These are phyloP conservation scores for Lamprotornis superbus DNA, from an alignment of 2,113 vertebrate species.

Conservation along the genomic window DNA sequence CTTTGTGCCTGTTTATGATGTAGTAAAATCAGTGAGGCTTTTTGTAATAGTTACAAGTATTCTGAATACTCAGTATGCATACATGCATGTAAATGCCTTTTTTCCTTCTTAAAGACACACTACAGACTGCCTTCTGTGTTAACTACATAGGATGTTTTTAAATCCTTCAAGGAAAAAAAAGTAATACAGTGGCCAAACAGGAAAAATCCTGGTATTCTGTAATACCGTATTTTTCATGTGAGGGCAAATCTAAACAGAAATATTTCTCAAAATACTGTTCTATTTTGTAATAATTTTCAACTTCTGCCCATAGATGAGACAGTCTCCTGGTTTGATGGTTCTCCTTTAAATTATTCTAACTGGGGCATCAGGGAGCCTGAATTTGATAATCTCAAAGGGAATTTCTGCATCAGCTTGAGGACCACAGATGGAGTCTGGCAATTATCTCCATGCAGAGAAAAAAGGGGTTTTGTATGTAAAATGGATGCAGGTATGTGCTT, in stretches of 20 bases:
- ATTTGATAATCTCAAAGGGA: conserved; percentile 58
- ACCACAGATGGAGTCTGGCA: conserved; percentile 83
- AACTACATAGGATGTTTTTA: background rate
- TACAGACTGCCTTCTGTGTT: background rate
- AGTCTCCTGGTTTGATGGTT: conserved; percentile 83
- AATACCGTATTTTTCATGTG: background rate
- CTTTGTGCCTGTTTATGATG: background rate
- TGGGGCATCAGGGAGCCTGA: conserved; percentile 83
- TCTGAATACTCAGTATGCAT: background rate
- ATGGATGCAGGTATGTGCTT: conserved; percentile 76
- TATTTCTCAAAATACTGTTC: background rate
- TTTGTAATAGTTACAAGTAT: background rate
- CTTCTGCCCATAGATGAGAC: conserved; percentile 75
- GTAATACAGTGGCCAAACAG: background rate
- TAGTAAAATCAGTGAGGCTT: background rate
- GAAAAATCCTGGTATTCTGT: background rate
- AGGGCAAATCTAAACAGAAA: background rate
- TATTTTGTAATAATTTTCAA: background rate
- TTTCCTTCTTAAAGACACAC: background rate
- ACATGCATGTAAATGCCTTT: background rate
- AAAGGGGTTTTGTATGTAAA: conserved; percentile 88
- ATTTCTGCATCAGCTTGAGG: conserved; percentile 79
- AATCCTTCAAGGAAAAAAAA: background rate
- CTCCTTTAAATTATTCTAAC: conserved; percentile 81
- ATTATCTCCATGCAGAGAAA: conserved; percentile 76